phyloP scores from a whole-genome alignment of 2,888 invertebrate genomes.

The Drosophila parthenogenetica region DNA sequence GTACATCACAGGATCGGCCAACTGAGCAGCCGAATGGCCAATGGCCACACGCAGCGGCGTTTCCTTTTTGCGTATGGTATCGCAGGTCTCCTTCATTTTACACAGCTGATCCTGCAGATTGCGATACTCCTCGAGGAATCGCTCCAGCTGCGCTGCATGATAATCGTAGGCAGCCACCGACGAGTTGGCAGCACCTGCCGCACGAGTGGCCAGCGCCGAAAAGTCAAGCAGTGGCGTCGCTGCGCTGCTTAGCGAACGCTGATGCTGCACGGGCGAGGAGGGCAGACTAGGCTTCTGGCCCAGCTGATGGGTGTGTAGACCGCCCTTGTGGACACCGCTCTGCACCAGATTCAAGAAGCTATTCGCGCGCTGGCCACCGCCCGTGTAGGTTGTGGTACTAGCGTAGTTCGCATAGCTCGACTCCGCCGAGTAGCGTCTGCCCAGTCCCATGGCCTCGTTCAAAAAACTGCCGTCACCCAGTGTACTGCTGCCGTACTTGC shows the following conservation, averaged over 20 bases:
- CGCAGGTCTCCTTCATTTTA: constrained; percentile 92
- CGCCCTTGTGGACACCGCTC: constrained; percentile 78
- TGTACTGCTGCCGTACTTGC: constrained; percentile 90
- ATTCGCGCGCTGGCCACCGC: constrained; percentile 86
- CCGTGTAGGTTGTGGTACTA: constrained; percentile 80
- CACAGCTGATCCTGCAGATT: constrained; percentile 91
- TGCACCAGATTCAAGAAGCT: constrained; percentile 90
- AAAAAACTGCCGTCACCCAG: constrained; percentile 88
- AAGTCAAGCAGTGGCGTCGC: constrained; percentile 84
- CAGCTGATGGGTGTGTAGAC: constrained; percentile 47
- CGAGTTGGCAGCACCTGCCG: constrained; percentile 81
- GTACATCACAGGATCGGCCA: constrained; percentile 85
- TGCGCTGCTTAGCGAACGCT: constrained; percentile 84
- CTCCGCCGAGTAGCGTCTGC: constrained; percentile 86
- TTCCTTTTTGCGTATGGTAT: constrained; percentile 87
- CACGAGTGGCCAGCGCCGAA: constrained; percentile 75
- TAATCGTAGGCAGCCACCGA: constrained; percentile 89
- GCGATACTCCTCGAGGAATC: constrained; percentile 92
- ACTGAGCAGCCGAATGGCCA: constrained; percentile 81
- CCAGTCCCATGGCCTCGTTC: constrained; percentile 85
- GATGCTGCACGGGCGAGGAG: constrained; percentile 87
- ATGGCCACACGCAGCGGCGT: constrained; percentile 80
- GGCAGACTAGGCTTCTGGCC: constrained; percentile 88
- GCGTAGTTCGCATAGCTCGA: constrained; percentile 84
- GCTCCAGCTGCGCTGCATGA: constrained; percentile 91